Percentiles rank a stretch among this genome's conserved stretches.
Evolutionary conservation across 1,140 invertebrate species (phyloP).

Genomic region (Euschistus heros): DNA sequence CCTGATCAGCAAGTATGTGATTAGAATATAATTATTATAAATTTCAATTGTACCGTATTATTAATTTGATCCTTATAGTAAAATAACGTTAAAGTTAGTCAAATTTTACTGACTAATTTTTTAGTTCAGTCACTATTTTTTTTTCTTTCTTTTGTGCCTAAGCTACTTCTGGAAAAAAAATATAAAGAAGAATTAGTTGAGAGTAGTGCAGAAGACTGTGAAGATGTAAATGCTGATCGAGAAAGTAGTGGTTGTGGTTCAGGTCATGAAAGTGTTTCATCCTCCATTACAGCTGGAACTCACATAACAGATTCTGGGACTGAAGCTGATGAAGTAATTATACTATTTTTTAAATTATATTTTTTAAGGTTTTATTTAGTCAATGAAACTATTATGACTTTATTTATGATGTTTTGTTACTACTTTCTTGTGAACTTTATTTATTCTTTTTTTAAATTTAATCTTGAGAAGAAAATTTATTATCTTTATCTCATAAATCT

Average conservation of each 20-base stretch:
- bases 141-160: neutral
- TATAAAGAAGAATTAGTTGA: slow-evolving; percentile 33
- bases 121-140: neutral
- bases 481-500: no score
- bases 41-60: no score
- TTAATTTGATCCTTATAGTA: no score
- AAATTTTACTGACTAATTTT: neutral
- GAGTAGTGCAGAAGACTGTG: slow-evolving; percentile 37
- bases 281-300: slow-evolving; percentile 42
- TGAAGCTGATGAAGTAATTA: slow-evolving; percentile 37
- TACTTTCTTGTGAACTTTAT: no score
- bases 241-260: slow-evolving; percentile 47
- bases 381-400: neutral
- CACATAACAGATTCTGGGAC: slow-evolving; percentile 44
- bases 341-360: neutral
- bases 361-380: no score
- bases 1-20: slow-evolving; percentile 27
- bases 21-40: neutral
- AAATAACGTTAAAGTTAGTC: no score
- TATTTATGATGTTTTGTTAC: neutral
- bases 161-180: slow-evolving; percentile 35
- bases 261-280: slow-evolving; percentile 45
- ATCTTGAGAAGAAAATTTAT: no score
- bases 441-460: no score
- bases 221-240: slow-evolving; percentile 33